These are phyloP conservation scores for Hyposoter didymator DNA, from an alignment of 2,888 invertebrate species.

Conservation along the genomic window DNA sequence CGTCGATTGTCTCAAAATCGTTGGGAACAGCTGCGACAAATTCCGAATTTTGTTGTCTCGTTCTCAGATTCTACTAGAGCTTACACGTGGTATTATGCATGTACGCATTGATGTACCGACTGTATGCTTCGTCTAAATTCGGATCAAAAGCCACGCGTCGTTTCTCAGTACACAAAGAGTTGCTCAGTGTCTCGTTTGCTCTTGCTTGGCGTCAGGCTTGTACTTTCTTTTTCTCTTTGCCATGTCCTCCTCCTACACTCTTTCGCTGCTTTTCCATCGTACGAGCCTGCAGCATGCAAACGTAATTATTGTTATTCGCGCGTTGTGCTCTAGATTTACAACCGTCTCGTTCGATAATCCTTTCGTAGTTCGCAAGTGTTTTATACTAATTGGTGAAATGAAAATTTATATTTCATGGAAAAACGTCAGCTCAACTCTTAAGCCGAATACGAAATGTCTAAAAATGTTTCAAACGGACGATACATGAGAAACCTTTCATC, in stretches of 20 bases:
- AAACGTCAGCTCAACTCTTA: slow-evolving; percentile 39
- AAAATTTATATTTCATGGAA: slow-evolving; percentile 62
- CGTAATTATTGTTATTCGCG: slow-evolving; percentile 64
- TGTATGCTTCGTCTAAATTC: slow-evolving; percentile 59
- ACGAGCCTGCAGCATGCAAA: slow-evolving; percentile 36
- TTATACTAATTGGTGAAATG: slow-evolving; percentile 61
- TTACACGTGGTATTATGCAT: slow-evolving; percentile 19
- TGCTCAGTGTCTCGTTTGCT: slow-evolving; percentile 56
- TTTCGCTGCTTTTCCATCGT: background rate
- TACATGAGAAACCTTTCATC: slow-evolving; percentile 30
- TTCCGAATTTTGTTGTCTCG: slow-evolving; percentile 65
- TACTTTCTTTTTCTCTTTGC: slow-evolving; percentile 37
- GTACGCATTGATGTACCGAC: background rate
- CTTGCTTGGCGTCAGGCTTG: slow-evolving; percentile 25
- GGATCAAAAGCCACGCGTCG: slow-evolving; percentile 67
- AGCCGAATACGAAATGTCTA: slow-evolving; percentile 17
- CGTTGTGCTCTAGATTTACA: slow-evolving; percentile 66
- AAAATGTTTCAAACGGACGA: background rate
- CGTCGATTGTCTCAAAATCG: slow-evolving; percentile 72
- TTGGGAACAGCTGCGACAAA: slow-evolving; percentile 74
- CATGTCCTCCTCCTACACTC: slow-evolving; percentile 27
- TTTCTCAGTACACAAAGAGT: slow-evolving; percentile 55
- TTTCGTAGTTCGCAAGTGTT: slow-evolving; percentile 19
- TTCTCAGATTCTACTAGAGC: slow-evolving; percentile 50
- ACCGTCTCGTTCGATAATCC: slow-evolving; percentile 45